Evolutionary conservation across 2,797 vertebrate genomes (phyloP).

Genomic region (Hypotaenidia okinawae): DNA sequence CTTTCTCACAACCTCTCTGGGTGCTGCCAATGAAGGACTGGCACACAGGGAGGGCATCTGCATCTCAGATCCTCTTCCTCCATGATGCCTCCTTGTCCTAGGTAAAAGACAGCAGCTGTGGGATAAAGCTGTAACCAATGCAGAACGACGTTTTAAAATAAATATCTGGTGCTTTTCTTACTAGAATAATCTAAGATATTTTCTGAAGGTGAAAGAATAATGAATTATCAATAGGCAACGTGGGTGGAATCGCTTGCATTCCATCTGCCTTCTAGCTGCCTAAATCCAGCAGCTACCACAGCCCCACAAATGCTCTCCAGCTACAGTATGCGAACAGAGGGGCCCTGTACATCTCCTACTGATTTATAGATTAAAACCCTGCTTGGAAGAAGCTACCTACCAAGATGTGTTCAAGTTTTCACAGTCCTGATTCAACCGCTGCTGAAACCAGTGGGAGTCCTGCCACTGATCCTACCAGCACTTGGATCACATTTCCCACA

Average conservation of each 20-base stretch:
- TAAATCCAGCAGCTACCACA: conserved; percentile 8
- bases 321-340: neutral
- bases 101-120: neutral
- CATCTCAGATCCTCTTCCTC: neutral
- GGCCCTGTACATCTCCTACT: neutral
- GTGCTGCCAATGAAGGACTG: rapidly evolving
- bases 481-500: conserved; percentile 21
- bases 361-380: conserved; percentile 54
- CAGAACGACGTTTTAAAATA: neutral
- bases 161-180: neutral
- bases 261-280: conserved; percentile 37
- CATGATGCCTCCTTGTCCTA: neutral
- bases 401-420: neutral
- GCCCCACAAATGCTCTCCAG: neutral
- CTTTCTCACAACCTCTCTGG: neutral
- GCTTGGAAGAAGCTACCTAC: conserved; percentile 29
- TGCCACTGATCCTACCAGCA: neutral
- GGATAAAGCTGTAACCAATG: neutral
- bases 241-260: conserved; percentile 36
- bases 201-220: conserved; percentile 22
- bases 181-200: neutral
- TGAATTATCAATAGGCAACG: conserved; percentile 28
- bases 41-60: neutral
- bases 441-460: conserved; percentile 18
- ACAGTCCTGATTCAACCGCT: neutral